Evolutionary conservation across 1,140 invertebrate genomes (phyloP).

Genomic region (Elysia chlorotica): DNA sequence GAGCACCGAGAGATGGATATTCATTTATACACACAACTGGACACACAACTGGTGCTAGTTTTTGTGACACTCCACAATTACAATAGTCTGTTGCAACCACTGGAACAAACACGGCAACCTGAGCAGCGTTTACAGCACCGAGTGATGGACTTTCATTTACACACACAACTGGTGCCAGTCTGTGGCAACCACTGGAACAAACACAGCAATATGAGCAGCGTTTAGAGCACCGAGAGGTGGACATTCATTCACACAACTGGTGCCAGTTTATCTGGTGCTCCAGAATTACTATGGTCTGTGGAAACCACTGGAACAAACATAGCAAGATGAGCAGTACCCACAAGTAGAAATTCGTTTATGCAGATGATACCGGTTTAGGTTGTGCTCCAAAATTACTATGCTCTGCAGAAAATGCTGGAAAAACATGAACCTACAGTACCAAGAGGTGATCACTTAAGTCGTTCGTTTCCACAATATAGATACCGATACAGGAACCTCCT

Average conservation of each 20-base stretch:
- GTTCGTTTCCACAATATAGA: not conserved
- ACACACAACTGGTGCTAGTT: not conserved
- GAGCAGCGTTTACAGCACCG: no score
- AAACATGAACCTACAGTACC: not conserved
- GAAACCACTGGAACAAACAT: not conserved
- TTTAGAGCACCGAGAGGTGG: not conserved
- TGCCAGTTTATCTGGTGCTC: no score
- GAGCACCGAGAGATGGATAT: not conserved
- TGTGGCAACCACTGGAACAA: not conserved
- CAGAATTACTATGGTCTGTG: no score
- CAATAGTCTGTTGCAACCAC: not conserved
- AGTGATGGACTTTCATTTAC: not conserved
- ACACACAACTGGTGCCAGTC: not conserved
- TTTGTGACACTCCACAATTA: no score
- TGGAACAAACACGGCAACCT: not conserved
- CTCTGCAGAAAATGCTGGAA: not conserved
- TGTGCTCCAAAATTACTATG: no score
- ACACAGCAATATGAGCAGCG: no score
- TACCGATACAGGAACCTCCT: no score
- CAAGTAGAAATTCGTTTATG: no score
- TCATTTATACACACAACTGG: not conserved
- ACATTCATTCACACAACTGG: not conserved
- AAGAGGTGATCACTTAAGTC: not conserved
- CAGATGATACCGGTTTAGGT: no score
- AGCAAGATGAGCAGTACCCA: no score